These are phyloP conservation scores for Tetragnatha versicolor DNA, from an alignment of 1,140 invertebrate species.

Conservation along the genomic window DNA sequence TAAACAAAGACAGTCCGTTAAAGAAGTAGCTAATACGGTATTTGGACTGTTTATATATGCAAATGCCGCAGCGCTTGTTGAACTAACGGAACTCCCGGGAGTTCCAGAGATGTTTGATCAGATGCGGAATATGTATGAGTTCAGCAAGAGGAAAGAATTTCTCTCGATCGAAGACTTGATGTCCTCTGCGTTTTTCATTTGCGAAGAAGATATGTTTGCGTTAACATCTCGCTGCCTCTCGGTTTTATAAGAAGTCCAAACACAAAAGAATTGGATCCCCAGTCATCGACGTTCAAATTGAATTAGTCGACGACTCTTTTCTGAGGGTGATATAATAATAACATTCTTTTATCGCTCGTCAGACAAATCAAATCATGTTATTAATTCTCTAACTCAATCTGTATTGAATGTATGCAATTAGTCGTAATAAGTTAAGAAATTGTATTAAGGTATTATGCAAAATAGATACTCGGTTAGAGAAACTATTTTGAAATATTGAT, in stretches of 20 bases:
- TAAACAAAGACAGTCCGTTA: background rate
- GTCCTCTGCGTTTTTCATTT: background rate
- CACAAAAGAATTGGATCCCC: conserved; percentile 1
- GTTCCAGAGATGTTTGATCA: conserved; percentile 19
- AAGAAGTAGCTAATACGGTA: background rate
- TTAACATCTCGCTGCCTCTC: background rate
- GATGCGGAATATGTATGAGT: conserved; percentile 15
- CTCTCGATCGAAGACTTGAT: background rate
- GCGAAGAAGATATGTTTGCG: background rate
- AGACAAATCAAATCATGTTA: no score
- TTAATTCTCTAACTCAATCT: no score
- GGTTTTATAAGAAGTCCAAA: conserved; percentile 8
- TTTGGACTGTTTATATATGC: conserved; percentile 8
- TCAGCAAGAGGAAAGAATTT: background rate
- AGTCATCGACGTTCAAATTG: background rate
- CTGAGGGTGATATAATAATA: no score
- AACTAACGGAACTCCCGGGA: background rate
- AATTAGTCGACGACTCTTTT: no score
- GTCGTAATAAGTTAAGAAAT: no score
- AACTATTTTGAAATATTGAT: no score
- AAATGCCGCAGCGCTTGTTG: conserved; percentile 2
- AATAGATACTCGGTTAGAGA: no score
- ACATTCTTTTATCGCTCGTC: no score
- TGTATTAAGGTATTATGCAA: no score
- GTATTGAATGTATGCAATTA: no score